Evolutionary conservation across 1,140 invertebrate genomes (phyloP), one percentile per base, ranked within the genome.

Genomic region (Drosophila burlai): DNA sequence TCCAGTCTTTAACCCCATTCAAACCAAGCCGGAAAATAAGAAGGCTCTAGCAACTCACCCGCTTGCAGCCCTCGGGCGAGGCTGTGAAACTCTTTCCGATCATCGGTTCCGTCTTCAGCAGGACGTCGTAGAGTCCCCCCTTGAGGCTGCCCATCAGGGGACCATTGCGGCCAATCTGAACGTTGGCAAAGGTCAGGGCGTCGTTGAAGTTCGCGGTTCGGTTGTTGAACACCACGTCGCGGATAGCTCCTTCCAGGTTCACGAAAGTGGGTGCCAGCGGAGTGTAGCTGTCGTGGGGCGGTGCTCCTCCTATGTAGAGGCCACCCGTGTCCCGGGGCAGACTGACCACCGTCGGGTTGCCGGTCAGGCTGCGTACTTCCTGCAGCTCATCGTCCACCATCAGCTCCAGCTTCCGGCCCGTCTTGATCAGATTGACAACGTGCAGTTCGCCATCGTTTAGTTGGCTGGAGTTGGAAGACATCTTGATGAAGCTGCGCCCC

Each of bases 141-240:
- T 85, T 90, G 5, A 72, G 61, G 13, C 91, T 93, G 82, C 94
- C 94, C 94, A 95, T 95, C 15, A 81, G 87, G 0, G 95, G 95
- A 9, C 94, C 95, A 55, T 94, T 82, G 47, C 96, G 94, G 16
- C 97, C 97, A 59, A 97, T 96, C 62, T 95, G 94, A 8, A 95
- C 97, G 66, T 95, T 95, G 60, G 95, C 93, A 85, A 97, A 97
- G 10, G 93, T 93, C 18, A 95, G 83, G 7, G 95, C 95, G 43
- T 95, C 93, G 68, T 96, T 95, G 63, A 97, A 95, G 66, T 94
- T 94, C 7, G 97, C 58, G 13, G 96, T 92, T 10, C 95, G 94
- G 75, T 97, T 95, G 89, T 97, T 96, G 69, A 97, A 95, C 62
- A 97, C 95, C 18, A 96, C 95, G 93, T 98, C 96, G 78, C 95